Conservation (phyloP, 2,797 vertebrate species). For the Manis pentadactyla region DNA sequence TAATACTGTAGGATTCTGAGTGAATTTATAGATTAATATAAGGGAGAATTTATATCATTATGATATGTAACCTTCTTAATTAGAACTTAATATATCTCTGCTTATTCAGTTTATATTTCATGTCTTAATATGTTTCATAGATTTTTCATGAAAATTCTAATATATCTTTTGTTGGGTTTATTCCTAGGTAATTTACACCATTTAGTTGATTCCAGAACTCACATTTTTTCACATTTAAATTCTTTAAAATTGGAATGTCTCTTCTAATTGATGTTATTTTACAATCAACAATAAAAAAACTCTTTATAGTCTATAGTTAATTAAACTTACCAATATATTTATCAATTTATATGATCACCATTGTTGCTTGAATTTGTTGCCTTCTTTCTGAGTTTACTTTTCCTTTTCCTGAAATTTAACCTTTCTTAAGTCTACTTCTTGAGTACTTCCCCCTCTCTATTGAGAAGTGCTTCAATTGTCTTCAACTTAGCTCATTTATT, state of each 20-base stretch:
- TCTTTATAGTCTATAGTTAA: neutral
- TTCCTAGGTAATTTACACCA: neutral
- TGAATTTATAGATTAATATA: neutral
- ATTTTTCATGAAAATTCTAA: neutral
- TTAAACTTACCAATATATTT: neutral
- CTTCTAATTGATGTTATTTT: neutral
- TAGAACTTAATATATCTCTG: neutral
- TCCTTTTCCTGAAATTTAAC: neutral
- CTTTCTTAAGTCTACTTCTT: neutral
- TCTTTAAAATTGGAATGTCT: neutral
- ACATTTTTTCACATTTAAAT: neutral
- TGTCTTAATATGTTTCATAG: neutral
- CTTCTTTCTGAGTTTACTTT: constrained; percentile 3
- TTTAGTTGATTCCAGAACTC: neutral
- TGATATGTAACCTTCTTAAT: neutral
- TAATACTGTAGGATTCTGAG: neutral
- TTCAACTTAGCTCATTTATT: neutral
- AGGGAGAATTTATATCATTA: neutral
- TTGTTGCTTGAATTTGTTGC: neutral
- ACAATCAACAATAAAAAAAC: neutral
- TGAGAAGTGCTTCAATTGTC: neutral
- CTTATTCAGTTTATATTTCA: neutral
- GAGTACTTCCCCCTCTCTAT: neutral
- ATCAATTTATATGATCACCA: neutral
- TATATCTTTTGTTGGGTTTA: neutral